These are phyloP conservation scores for Xiphophorus hellerii DNA, from an alignment of 2,113 vertebrate species.

Conservation along the genomic window DNA sequence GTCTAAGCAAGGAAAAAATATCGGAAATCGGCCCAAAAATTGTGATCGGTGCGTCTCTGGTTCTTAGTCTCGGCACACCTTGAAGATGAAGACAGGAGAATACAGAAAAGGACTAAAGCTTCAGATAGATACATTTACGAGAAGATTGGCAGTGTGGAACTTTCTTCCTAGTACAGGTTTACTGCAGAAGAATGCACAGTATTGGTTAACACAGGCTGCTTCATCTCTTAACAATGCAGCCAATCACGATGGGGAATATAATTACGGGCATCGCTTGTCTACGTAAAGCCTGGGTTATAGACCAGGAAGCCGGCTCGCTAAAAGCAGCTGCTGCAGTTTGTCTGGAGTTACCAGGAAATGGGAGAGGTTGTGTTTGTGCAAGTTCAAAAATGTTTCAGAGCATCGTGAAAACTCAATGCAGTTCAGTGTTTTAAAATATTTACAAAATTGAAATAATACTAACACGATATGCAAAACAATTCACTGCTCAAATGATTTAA, in stretches of 20 bases:
- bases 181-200: neutral
- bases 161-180: constrained; percentile 8
- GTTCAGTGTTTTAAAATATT: constrained; percentile 76
- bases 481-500: constrained; percentile 39
- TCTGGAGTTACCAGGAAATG: constrained; percentile 59
- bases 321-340: constrained; percentile 60
- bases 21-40: too few relatives aligned
- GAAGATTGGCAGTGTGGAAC: neutral
- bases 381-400: constrained; percentile 65
- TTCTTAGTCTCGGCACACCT: constrained; percentile 61
- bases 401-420: constrained; percentile 58
- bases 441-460: constrained; percentile 69
- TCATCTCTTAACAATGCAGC: neutral
- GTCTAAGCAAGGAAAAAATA: neutral
- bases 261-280: neutral
- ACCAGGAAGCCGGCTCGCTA: constrained; percentile 20
- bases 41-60: too few relatives aligned
- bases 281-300: constrained; percentile 17
- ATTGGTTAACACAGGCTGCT: constrained; percentile 16
- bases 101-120: constrained; percentile 56
- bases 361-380: constrained; percentile 74
- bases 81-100: constrained; percentile 14
- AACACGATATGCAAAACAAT: constrained; percentile 64
- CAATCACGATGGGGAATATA: neutral
- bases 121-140: constrained; percentile 35